These are phyloP conservation scores for Keiferia lycopersicella DNA, from an alignment of 2,888 invertebrate species.

Conservation along the genomic window DNA sequence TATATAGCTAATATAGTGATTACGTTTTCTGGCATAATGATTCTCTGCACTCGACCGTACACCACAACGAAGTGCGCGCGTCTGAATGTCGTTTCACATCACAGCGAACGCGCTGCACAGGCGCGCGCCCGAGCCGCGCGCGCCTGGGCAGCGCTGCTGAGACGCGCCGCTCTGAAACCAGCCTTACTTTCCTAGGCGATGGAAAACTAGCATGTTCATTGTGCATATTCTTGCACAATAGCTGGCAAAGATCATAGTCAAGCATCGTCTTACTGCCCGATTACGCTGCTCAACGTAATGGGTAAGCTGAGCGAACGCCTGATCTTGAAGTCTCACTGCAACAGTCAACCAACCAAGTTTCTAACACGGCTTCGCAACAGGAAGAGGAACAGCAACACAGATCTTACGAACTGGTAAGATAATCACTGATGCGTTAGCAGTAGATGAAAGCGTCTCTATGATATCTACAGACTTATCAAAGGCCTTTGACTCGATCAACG, in stretches of 20 bases:
- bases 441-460: slow-evolving; percentile 28
- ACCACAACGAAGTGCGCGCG: too few relatives aligned
- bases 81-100: too few relatives aligned
- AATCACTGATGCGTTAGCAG: slow-evolving; percentile 28
- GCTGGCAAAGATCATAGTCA: slow-evolving; percentile 8
- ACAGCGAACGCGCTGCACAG: too few relatives aligned
- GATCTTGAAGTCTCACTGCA: background rate
- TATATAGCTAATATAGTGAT: too few relatives aligned
- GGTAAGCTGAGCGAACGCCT: slow-evolving; percentile 29
- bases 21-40: too few relatives aligned
- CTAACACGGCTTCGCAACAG: slow-evolving; percentile 29
- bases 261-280: slow-evolving; percentile 11
- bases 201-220: slow-evolving; percentile 8
- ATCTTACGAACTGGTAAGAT: slow-evolving; percentile 30
- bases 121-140: too few relatives aligned
- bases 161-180: too few relatives aligned
- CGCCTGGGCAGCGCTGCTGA: too few relatives aligned
- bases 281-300: slow-evolving; percentile 29
- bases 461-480: slow-evolving; percentile 28
- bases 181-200: slow-evolving; percentile 6
- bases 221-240: slow-evolving; percentile 16
- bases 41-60: too few relatives aligned
- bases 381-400: slow-evolving; percentile 31
- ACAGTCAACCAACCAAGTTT: slow-evolving; percentile 25
- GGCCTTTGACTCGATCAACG: slow-evolving; percentile 30